These are phyloP conservation scores for Suricata suricatta DNA, from an alignment of 2,113 vertebrate species.

Conservation along the genomic window DNA sequence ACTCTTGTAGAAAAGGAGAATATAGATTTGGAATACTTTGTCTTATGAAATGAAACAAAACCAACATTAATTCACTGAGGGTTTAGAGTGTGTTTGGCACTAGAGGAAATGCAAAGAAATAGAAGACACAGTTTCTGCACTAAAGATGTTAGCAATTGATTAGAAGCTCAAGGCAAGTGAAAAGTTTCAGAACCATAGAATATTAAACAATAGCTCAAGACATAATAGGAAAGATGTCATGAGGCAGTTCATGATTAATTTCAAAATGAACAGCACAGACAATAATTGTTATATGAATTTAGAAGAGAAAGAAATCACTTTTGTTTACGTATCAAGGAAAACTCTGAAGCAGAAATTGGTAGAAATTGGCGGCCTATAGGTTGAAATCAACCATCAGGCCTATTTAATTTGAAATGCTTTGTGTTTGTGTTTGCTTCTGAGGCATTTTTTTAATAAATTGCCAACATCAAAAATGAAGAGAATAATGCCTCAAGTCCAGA, in stretches of 20 bases:
- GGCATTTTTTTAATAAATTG: constrained; percentile 30
- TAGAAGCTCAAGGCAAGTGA: not conserved
- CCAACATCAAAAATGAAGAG: constrained; percentile 17
- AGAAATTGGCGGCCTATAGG: not conserved
- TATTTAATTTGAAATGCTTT: not conserved
- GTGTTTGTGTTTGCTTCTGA: not conserved
- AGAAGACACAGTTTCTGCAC: not conserved
- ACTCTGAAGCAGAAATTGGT: not conserved
- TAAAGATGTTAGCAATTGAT: constrained; percentile 42
- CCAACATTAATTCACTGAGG: not conserved
- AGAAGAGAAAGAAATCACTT: not conserved
- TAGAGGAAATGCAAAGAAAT: not conserved
- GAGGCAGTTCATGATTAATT: constrained; percentile 54
- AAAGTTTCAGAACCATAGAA: constrained; percentile 58
- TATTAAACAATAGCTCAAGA: constrained; percentile 48
- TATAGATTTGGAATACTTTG: not conserved
- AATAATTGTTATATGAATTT: constrained; percentile 39
- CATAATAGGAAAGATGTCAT: constrained; percentile 47
- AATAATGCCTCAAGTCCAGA: not conserved
- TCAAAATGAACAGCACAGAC: constrained; percentile 29
- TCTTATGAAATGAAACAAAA: constrained; percentile 28
- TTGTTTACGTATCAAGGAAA: not conserved
- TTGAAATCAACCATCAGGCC: not conserved
- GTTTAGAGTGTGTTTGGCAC: not conserved
- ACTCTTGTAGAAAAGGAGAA: not conserved